phyloP scores from a whole-genome alignment of 1,140 invertebrate genomes.

The Dendrolimus kikuchii region DNA sequence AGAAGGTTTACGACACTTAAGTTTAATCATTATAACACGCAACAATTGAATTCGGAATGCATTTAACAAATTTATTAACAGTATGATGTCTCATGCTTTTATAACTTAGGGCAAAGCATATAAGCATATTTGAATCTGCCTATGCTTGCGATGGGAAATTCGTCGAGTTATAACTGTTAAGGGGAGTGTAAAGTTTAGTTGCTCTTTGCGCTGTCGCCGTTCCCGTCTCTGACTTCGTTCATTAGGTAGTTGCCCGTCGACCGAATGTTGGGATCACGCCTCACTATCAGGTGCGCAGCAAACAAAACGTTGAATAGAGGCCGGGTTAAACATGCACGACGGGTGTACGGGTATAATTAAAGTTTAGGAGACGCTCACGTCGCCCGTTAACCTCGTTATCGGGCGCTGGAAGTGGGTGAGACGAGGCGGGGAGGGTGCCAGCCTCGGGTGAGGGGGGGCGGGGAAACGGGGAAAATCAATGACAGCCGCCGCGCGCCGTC shows the following conservation, averaged over 20 bases:
- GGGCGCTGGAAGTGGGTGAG: slow-evolving; percentile 69
- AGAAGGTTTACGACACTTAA: too few relatives aligned
- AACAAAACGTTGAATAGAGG: slow-evolving; percentile 67
- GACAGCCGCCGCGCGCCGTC: slow-evolving; percentile 65
- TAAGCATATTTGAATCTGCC: slow-evolving; percentile 40
- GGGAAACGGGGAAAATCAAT: slow-evolving; percentile 67
- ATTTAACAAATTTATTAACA: too few relatives aligned
- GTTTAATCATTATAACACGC: too few relatives aligned
- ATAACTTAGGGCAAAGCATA: too few relatives aligned
- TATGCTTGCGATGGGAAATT: slow-evolving; percentile 23
- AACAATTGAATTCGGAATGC: too few relatives aligned
- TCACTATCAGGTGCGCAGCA: slow-evolving; percentile 62
- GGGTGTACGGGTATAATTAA: slow-evolving; percentile 70
- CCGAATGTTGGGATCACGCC: slow-evolving; percentile 45
- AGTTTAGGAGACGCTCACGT: slow-evolving; percentile 71
- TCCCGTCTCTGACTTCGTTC: slow-evolving; percentile 40
- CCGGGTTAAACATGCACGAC: slow-evolving; percentile 69
- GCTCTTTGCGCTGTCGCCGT: slow-evolving; percentile 21
- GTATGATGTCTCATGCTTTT: too few relatives aligned
- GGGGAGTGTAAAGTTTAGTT: too few relatives aligned
- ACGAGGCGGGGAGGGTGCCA: slow-evolving; percentile 47
- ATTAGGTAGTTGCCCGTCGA: slow-evolving; percentile 45
- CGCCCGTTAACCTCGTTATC: slow-evolving; percentile 72
- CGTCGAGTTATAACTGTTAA: neutral
- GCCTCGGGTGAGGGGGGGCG: slow-evolving; percentile 28